Conservation (phyloP, 2,888 invertebrate genomes). For the Cephus sareptanus region DNA sequence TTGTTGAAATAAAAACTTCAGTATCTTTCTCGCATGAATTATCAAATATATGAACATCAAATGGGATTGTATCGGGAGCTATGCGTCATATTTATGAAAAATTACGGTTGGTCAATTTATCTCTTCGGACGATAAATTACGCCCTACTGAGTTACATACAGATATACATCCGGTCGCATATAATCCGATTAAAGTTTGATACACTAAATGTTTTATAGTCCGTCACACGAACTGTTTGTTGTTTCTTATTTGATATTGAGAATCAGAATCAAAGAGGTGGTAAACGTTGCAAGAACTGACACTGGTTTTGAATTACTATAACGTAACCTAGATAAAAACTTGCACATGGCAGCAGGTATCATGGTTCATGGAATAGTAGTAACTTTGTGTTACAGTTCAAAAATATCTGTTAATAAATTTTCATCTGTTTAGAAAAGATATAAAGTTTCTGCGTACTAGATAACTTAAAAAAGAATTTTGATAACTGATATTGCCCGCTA, state of each 20-base stretch:
- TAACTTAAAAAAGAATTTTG: background rate
- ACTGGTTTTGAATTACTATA: background rate
- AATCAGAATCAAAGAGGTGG: too few species aligned
- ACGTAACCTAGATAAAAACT: background rate
- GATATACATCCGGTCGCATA: too few species aligned
- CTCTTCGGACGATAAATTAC: background rate
- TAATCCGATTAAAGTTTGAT: too few species aligned
- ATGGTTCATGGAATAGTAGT: background rate
- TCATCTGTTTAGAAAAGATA: background rate
- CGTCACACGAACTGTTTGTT: too few species aligned
- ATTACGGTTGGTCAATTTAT: background rate
- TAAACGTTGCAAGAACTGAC: background rate
- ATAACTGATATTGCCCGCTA: background rate
- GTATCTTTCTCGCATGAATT: background rate
- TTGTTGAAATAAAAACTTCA: background rate
- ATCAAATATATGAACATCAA: background rate
- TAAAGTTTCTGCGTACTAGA: background rate
- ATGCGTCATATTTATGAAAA: background rate
- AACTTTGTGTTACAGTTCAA: background rate
- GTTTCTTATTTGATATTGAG: too few species aligned
- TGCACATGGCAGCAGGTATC: background rate
- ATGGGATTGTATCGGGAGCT: background rate
- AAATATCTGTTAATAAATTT: background rate
- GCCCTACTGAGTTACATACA: background rate
- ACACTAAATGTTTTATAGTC: too few species aligned